These are phyloP conservation scores for Andrena bicolor DNA, from an alignment of 2,888 invertebrate genomes.

Conservation along the genomic window DNA sequence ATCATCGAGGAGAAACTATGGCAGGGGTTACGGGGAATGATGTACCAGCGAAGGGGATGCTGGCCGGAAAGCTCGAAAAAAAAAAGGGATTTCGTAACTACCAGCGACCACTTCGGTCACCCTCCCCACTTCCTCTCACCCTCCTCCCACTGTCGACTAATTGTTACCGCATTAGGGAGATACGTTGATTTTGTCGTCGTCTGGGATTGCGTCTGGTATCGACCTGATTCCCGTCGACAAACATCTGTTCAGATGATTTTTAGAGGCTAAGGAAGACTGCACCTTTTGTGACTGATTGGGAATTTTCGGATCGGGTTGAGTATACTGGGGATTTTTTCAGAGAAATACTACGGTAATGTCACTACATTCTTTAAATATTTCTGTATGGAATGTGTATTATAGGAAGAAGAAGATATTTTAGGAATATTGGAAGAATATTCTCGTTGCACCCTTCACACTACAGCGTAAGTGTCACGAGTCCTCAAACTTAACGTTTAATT, in stretches of 20 bases:
- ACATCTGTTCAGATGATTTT: slow-evolving; percentile 1
- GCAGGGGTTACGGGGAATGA: slow-evolving; percentile 42
- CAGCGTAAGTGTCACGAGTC: no score
- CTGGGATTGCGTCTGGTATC: slow-evolving; percentile 13
- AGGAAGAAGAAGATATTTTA: no score
- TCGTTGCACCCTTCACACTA: no score
- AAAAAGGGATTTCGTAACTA: slow-evolving; percentile 57
- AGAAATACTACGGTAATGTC: no score
- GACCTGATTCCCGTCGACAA: slow-evolving; percentile 20
- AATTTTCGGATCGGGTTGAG: no score
- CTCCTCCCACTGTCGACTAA: slow-evolving; percentile 47
- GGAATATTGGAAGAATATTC: no score
- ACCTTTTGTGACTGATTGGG: no score
- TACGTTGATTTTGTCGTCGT: slow-evolving; percentile 23
- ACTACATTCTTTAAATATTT: no score
- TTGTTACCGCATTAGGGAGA: slow-evolving; percentile 54
- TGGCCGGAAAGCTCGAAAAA: slow-evolving; percentile 46
- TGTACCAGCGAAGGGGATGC: slow-evolving; percentile 53
- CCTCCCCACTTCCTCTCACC: slow-evolving; percentile 21
- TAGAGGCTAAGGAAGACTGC: background rate
- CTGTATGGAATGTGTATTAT: no score
- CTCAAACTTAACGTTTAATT: no score
- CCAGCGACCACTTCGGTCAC: slow-evolving; percentile 44
- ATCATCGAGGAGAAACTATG: slow-evolving; percentile 75
- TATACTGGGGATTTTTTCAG: no score